These are phyloP conservation scores for Lepidurus arcticus DNA, from an alignment of 1,140 invertebrate species.

Conservation along the genomic window DNA sequence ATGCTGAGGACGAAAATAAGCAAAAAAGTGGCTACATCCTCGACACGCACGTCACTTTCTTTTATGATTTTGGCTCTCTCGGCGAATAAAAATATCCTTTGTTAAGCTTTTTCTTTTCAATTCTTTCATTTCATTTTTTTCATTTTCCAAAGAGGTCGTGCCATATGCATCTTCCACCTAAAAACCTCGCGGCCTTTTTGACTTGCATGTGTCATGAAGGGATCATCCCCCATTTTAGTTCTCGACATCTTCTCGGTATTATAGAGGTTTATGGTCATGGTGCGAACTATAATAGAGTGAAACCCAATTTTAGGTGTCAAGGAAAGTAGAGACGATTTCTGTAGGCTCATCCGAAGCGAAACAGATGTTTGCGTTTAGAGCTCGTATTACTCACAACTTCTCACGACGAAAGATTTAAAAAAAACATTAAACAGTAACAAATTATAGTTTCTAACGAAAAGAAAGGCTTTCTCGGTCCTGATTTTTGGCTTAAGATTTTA, in stretches of 20 bases:
- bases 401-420: no score
- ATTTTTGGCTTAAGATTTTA: no score
- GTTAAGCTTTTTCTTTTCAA: constrained; percentile 4
- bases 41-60: not conserved
- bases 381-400: not conserved
- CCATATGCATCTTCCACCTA: not conserved
- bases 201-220: not conserved
- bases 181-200: not conserved
- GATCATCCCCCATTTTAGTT: not conserved
- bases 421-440: no score
- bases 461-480: no score
- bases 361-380: not conserved
- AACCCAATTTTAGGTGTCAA: not conserved
- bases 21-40: constrained; percentile 4
- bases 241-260: not conserved
- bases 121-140: not conserved
- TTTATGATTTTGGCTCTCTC: not conserved
- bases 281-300: not conserved
- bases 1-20: not conserved
- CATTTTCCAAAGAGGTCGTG: constrained; percentile 2
- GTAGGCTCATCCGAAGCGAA: not conserved
- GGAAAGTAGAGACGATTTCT: not conserved
- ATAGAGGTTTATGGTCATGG: not conserved
- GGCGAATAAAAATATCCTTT: not conserved
- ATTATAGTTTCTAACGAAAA: no score